Evolutionary conservation across 2,797 vertebrate genomes (phyloP).

Genomic region (Typhlichthys eigenmanni): DNA sequence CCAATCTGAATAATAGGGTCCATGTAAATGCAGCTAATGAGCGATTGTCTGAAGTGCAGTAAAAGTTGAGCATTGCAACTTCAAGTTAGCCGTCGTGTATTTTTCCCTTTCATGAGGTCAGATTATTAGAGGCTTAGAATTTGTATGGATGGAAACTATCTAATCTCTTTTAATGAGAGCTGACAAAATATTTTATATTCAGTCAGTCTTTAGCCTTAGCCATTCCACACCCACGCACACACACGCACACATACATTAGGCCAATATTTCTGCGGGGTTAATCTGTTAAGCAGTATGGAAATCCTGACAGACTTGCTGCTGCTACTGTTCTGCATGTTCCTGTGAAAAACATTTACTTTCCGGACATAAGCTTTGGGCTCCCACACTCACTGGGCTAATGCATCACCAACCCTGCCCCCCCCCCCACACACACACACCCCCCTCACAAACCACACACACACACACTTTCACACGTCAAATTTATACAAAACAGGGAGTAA

Average conservation of each 20-base stretch:
- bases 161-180: too few relatives aligned
- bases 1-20: too few relatives aligned
- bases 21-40: not conserved
- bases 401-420: slow-evolving; percentile 29
- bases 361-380: slow-evolving; percentile 10
- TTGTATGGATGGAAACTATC: too few relatives aligned
- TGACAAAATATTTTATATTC: too few relatives aligned
- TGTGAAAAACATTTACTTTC: slow-evolving; percentile 26
- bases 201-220: too few relatives aligned
- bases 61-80: too few relatives aligned
- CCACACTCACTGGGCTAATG: slow-evolving; percentile 30
- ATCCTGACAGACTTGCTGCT: slow-evolving; percentile 36
- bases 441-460: too few relatives aligned
- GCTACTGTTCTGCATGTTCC: slow-evolving; percentile 21
- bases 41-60: too few relatives aligned
- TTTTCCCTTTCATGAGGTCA: too few relatives aligned
- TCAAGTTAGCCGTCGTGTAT: too few relatives aligned
- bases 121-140: too few relatives aligned
- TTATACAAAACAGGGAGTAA: not conserved
- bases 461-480: not conserved
- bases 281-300: slow-evolving; percentile 41
- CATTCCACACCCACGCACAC: not conserved
- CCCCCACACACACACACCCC: slow-evolving; percentile 1
- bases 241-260: not conserved
- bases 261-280: slow-evolving; percentile 16